A percentile compares a stretch with the other conserved stretches of the same genome.
Evolutionary conservation across 2,797 vertebrate species (phyloP).

Genomic region (Poeciliopsis presidionis): DNA sequence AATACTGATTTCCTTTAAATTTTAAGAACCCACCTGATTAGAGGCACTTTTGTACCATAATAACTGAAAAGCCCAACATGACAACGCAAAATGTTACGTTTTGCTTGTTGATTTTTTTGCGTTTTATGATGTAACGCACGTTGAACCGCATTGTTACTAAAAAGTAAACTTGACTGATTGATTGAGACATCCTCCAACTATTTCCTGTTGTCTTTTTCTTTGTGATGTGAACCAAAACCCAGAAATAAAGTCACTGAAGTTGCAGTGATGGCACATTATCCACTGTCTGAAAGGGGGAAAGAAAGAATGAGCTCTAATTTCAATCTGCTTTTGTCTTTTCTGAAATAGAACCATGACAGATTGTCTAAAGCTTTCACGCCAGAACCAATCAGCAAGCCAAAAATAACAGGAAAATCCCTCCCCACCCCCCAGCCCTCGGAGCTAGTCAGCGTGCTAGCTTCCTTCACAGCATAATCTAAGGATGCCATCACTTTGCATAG

Average conservation of each 20-base stretch:
- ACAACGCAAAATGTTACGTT: no score
- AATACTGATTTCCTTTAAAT: no score
- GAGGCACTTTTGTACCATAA: no score
- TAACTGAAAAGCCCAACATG: no score
- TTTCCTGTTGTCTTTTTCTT: no score
- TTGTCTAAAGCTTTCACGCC: conserved; percentile 31
- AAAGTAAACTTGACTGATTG: no score
- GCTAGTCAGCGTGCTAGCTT: conserved; percentile 47
- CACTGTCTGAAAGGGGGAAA: conserved; percentile 20
- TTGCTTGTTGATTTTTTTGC: no score
- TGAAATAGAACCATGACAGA: conserved; percentile 39
- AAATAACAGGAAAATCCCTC: conserved; percentile 23
- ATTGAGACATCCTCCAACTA: no score
- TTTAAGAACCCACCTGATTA: no score
- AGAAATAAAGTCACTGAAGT: conserved; percentile 46
- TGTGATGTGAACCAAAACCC: conserved; percentile 15
- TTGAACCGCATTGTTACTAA: no score
- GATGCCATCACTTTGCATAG: conserved; percentile 61
- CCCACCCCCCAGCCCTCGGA: conserved; percentile 20
- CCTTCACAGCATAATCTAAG: conserved; percentile 45
- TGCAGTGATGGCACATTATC: conserved; percentile 17
- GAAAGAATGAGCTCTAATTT: conserved; percentile 39
- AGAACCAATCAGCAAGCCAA: conserved; percentile 35
- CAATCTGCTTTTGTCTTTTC: conserved; percentile 40
- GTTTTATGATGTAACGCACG: no score